Evolutionary conservation across 2,797 vertebrate genomes (phyloP), one percentile per base, ranked within the genome.

Genomic region (Scolopax rusticola): DNA sequence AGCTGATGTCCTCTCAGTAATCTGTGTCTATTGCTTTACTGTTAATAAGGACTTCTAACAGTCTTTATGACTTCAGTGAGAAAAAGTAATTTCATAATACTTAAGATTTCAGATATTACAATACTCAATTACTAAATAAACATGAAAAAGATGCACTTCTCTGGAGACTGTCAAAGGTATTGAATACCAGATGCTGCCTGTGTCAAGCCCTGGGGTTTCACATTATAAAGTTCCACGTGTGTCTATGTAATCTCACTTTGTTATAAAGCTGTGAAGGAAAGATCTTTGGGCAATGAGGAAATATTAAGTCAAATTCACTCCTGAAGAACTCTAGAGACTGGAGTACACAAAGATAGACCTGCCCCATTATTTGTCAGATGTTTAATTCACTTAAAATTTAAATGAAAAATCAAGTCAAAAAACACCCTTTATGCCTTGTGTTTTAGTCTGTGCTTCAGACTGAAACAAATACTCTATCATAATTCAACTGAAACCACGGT

Each of bases 321-420:
- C 48, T 81, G 74, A 78, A 56, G 40, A 88, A 60, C 33, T 59
- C 38, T 25, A 57, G 25, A 51, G 69, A 63, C 33, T 75, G 84
- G 24, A 54, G 48, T 78, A 60, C 25, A 51, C 69, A 76, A 87
- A 85, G 30, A 38, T 45, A 65, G 40, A 73, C 60, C 5, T 65
- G 43, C 12, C 20, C 28, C 25, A 11, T 85, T 87, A 61, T 74
- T 84, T 70, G 21, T 59, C 74, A 92, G 51, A 59, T 53, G 63
- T 73, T 82, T 88, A 76, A 82, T 84, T 77, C 28, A 64, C 45
- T 68, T 81, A 16, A 82, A 87, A 76, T 73, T 43, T 53, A 75
- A 48, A 65, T 83, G 20, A 73, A 81, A 88, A 91, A 88, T 78
- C 81, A 70, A 87, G 36, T 32, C 61, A 93, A 87, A 93, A 87